Evolutionary conservation across 2,113 vertebrate species (phyloP), one percentile per base, ranked within the genome.

Genomic region (Alectura lathami): DNA sequence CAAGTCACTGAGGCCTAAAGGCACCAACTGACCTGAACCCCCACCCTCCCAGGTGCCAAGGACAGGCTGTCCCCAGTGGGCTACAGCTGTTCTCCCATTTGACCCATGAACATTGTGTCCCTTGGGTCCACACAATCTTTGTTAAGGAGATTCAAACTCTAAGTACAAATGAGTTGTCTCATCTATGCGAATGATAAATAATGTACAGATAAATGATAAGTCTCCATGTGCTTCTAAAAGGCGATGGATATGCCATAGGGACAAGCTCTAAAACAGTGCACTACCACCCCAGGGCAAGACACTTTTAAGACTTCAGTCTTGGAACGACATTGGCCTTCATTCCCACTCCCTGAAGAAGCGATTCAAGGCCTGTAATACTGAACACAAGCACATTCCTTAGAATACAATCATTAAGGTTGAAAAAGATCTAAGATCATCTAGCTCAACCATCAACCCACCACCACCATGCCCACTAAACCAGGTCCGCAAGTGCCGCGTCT

Each of bases 171-270:
- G 1, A 84, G 26, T 26, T 77, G 13, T 43, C 51, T 36, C 38
- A 30, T 16, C 15, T 53, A n/a, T n/a, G n/a, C n/a, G n/a, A n/a
- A n/a, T n/a, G n/a, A n/a, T n/a, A n/a, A n/a, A n/a, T n/a, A n/a
- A n/a, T n/a, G 34, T 66, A 75, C 0, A 0, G 47, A 32, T 50
- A 82, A 66, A 84, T 13, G 1, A 6, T 4, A 43, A 45, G 30
- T 22, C 22, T 26, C 12, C 15, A 30, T 17, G 24, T 32, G 29
- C 13, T 29, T 29, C 11, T 75, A 63, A 38, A 77, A 74, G 42
- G 69, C 3, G 40, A 40, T 1, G 30, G n/a, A 27, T 3, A 2
- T 4, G 34, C 27, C 42, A 47, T 32, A 45, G 17, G n/a, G 45
- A 36, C 23, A 24, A 76, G 43, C 12, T 32, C 38, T 36, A 69